Evolutionary conservation across 2,888 invertebrate species (phyloP), one percentile per base, ranked within the genome.

Genomic region (Meandrusa payeni): DNA sequence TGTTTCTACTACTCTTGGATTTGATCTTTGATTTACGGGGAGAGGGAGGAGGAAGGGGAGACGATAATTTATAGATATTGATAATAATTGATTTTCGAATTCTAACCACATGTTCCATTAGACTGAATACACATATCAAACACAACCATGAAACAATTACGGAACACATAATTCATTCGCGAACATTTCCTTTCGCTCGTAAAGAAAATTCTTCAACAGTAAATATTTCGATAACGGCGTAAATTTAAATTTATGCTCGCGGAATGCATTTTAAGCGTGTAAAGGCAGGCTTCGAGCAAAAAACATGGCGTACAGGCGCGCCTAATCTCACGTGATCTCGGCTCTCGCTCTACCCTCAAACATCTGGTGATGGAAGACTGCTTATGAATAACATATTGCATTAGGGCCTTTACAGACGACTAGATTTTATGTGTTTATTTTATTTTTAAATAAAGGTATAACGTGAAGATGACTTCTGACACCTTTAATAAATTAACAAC

Each of bases 171-270:
- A 28, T 12, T 28, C 20, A 28, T 20, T 28, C 22, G 22, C n/a
- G 6, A 59, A 72, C 72, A 75, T 73, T 60, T 74, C 65, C 73
- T 65, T 61, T 53, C 50, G 68, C 63, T 69, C 76, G 76, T 82
- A 81, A 82, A 59, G 54, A 53, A 54, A 55, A 79, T 80, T 76
- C 66, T 62, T 63, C 69, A 75, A 79, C 41, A 48, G 41, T 51
- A 47, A 54, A 76, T 76, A 81, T 82, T 83, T 81, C 71, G 83
- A 83, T 83, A 83, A 76, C 72, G 69, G 63, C 59, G 69, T 69
- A 76, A 82, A 81, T 81, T 83, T 76, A 77, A 82, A 82, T 83
- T 81, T 80, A 83, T 78, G 75, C 72, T 60, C 64, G 64, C 58
- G 69, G 75, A 69, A 74, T 79, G 80, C 77, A 76, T 77, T 82